Evolutionary conservation across 2,888 invertebrate genomes (phyloP), one percentile per base, ranked within the genome.

Genomic region (Dryocosmus kuriphilus): DNA sequence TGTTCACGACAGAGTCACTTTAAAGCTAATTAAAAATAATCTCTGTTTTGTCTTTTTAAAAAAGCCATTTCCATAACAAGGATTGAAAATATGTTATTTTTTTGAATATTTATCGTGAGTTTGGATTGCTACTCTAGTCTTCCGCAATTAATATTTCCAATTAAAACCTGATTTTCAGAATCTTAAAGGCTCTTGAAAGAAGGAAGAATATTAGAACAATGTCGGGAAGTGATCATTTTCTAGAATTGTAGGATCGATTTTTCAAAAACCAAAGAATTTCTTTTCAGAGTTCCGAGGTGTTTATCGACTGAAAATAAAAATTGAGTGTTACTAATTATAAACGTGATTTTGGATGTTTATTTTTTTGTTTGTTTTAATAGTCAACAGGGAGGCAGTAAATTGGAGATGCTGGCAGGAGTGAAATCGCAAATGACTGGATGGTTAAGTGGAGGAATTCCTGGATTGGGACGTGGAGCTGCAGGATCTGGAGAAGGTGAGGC

Each of bases 331-430:
- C 19, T 6, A 14, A 46, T 19, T 5, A 22, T 46, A n/a, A 32
- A 51, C 16, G 27, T 9, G 11, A 27, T 46, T 14, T 51, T 51
- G 27, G 27, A 30, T 67, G 41, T 16, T 67, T 27, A 67, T 27
- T 51, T 19, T n/a, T 65, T 46, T 41, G 4, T 67, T 27, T 67
- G 11, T 24, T 16, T 71, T 11, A 32, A 51, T 71, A 71, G 71
- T 51, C 71, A 71, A 71, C 71, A 71, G 92, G 94, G 93, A 74
- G 89, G 91, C 77, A 94, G 95, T 90, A 95, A 96, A 89, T 90
- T 96, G 88, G 97, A 97, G 89, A 95, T 97, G 94, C 94, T 97
- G 90, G 96, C 96, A 85, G 97, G 96, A 88, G 97, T 97, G 79
- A 97, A 97, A 93, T 95, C 95, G 78, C 96, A 96, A 92, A 95